Evolutionary conservation across 2,888 invertebrate genomes (phyloP).

Genomic region (Pyralis farinalis): DNA sequence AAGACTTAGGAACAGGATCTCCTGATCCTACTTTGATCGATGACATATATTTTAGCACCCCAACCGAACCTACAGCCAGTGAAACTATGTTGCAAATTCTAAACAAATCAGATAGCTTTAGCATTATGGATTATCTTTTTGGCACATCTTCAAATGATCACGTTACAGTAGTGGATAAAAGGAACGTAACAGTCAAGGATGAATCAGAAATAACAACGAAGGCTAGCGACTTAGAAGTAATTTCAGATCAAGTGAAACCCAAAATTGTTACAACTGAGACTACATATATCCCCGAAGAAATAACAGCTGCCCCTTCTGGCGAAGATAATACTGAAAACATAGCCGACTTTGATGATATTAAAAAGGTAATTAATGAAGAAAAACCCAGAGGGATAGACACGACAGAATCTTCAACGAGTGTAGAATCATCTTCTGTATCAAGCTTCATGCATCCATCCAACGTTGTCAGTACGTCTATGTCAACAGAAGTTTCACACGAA

Average conservation of each 20-base stretch:
- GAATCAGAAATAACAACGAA: constrained; percentile 24
- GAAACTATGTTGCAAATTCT: constrained; percentile 32
- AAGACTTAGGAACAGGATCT: constrained; percentile 62
- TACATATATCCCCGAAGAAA: constrained; percentile 65
- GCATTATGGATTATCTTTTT: constrained; percentile 67
- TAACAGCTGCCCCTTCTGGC: constrained; percentile 38
- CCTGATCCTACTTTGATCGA: constrained; percentile 59
- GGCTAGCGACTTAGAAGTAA: constrained; percentile 30
- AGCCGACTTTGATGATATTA: constrained; percentile 20
- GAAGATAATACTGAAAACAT: constrained; percentile 25
- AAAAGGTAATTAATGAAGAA: constrained; percentile 22
- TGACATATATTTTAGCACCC: constrained; percentile 41
- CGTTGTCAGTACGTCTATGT: constrained; percentile 87
- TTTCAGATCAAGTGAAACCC: constrained; percentile 38
- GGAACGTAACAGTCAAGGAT: constrained; percentile 18
- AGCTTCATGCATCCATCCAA: constrained; percentile 75
- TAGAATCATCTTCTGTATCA: constrained; percentile 55
- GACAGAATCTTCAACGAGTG: constrained; percentile 29
- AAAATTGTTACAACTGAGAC: constrained; percentile 56
- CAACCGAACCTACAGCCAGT: constrained; percentile 46
- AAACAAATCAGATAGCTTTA: constrained; percentile 54
- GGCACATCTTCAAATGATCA: constrained; percentile 43
- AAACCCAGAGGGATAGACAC: constrained; percentile 23
- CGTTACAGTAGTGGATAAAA: constrained; percentile 33
- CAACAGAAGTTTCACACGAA: constrained; percentile 91